Base-by-base conservation (phyloP, 2,113 vertebrate genomes). In the Crypturellus undulatus region DNA sequence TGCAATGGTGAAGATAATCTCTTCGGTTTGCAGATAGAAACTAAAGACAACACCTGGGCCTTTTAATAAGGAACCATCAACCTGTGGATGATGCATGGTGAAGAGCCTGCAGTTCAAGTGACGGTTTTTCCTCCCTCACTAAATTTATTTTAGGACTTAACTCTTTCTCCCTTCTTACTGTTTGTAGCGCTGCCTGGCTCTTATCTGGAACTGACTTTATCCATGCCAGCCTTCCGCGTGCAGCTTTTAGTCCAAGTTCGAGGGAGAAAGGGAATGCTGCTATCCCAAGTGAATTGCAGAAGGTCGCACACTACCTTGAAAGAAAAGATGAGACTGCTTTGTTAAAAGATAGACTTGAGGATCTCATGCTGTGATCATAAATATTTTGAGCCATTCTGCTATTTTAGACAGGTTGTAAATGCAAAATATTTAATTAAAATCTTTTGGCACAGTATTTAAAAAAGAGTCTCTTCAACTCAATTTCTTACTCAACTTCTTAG, bases 301-400 rank as follows among this genome's bases (percentile, higher is more conserved):
- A 26, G 54, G 54, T 6, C 17, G 9, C 40, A 16, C 26, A 1
- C 6, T 21, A 26, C 28, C 0, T 0, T 12, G 38, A 13, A 26
- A 38, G 18, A 68, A 18, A 4, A 52, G 34, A 20, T 65, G 43
- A 58, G 19, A 69, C 42, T 30, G 28, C 51, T 82, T 83, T 56
- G 8, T 51, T 73, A 6, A 38, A 59, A 71, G 47, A 20, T 4
- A 52, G 17, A 8, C 51, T 38, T 34, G 30, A 36, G 25, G 49
- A 71, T 38, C 22, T 38, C 16, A 52, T 71, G 25, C 17, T 38
- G n/a, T 62, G 34, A 1, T 62, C 6, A 11, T 54, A n/a, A 78
- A 15, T 75, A 51, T 70, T 89, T 70, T 59, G 22, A 58, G 10
- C 7, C 24, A 3, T 72, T 90, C 38, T 20, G 73, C 34, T 52